phyloP scores from a whole-genome alignment of 2,113 vertebrate genomes.

The Cercocebus atys region DNA sequence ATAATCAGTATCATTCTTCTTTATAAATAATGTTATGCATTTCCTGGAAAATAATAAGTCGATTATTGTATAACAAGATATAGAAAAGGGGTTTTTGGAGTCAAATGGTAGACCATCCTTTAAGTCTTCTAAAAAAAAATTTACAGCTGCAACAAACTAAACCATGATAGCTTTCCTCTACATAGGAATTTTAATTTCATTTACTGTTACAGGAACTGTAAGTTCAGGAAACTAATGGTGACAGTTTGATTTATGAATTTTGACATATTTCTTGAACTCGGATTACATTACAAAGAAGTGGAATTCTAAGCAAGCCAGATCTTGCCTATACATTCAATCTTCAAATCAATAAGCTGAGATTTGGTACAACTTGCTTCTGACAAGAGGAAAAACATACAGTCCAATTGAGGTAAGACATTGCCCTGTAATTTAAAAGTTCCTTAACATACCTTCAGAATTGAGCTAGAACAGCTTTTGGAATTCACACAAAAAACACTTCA shows the following conservation, averaged over 20 bases:
- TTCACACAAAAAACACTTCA: background rate
- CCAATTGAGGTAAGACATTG: background rate
- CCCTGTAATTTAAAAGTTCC: background rate
- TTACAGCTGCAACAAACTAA: conserved; percentile 23
- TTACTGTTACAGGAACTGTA: conserved; percentile 64
- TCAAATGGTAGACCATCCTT: background rate
- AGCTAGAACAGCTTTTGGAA: background rate
- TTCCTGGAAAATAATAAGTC: background rate
- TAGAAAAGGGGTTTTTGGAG: background rate
- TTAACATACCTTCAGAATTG: background rate
- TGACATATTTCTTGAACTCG: conserved; percentile 69
- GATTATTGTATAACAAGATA: background rate
- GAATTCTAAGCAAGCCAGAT: conserved; percentile 78
- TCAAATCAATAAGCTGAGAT: conserved; percentile 62
- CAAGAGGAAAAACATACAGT: background rate
- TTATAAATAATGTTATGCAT: background rate
- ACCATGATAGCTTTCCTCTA: background rate
- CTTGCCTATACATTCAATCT: conserved; percentile 73
- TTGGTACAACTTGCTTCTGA: conserved; percentile 28
- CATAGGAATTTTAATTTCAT: conserved; percentile 62
- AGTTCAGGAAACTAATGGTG: conserved; percentile 53
- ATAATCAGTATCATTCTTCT: background rate
- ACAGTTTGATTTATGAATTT: conserved; percentile 73
- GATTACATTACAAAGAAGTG: conserved; percentile 71
- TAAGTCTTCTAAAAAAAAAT: conserved; percentile 16